Conservation (phyloP, 2,888 invertebrate genomes). For the Meandrusa payeni region DNA sequence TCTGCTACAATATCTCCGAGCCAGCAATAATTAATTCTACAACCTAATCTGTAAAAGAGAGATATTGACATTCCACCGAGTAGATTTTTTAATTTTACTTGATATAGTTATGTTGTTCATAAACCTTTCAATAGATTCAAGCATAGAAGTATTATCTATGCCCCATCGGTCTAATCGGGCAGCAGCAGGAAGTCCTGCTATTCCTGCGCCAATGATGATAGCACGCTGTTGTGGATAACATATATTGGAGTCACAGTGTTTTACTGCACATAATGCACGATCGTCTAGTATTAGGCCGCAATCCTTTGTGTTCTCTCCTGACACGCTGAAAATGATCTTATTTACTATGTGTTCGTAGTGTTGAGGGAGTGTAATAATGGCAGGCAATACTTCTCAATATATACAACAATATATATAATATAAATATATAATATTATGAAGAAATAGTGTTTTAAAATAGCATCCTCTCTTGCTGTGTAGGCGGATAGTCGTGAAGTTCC, state of each 20-base stretch:
- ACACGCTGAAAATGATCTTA: constrained; percentile 37
- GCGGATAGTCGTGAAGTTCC: constrained; percentile 83
- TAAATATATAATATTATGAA: no score
- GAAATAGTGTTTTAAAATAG: no score
- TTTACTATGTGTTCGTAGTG: no score
- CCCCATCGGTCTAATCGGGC: constrained; percentile 85
- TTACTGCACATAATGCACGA: constrained; percentile 52
- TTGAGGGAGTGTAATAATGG: no score
- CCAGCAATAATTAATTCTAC: constrained; percentile 88
- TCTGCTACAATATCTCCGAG: constrained; percentile 89
- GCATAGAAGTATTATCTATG: constrained; percentile 83
- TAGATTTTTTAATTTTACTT: background rate
- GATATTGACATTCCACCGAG: no score
- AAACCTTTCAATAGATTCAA: constrained; percentile 89
- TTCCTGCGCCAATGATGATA: constrained; percentile 89
- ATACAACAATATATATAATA: no score
- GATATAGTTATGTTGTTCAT: no score
- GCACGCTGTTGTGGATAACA: constrained; percentile 81
- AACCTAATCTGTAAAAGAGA: constrained; percentile 83
- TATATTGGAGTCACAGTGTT: constrained; percentile 50
- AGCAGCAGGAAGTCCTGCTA: constrained; percentile 90
- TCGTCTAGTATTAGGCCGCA: constrained; percentile 58
- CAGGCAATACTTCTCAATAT: no score
- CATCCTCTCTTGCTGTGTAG: constrained; percentile 83
- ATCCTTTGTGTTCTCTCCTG: constrained; percentile 42